These are phyloP conservation scores for Cyrtodaria siliqua DNA, from an alignment of 2,888 invertebrate genomes.

Conservation along the genomic window DNA sequence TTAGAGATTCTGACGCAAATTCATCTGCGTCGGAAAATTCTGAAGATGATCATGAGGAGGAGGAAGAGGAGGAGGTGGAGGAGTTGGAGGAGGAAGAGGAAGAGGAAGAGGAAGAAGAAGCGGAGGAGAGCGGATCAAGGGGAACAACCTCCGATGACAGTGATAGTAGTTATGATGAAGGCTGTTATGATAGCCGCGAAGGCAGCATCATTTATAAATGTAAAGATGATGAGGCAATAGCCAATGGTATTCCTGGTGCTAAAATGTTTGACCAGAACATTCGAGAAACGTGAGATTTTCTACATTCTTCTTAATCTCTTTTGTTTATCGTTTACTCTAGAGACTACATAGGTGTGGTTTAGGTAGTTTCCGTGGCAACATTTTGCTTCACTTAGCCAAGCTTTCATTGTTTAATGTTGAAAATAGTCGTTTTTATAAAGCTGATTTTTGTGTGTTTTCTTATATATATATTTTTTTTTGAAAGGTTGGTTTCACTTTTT, in stretches of 20 bases:
- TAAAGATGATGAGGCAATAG: slow-evolving; percentile 84
- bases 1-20: slow-evolving; percentile 56
- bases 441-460: background rate
- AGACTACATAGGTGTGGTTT: background rate
- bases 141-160: slow-evolving; percentile 69
- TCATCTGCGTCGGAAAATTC: slow-evolving; percentile 43
- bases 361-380: too few species aligned
- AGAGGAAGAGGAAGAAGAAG: slow-evolving; percentile 60
- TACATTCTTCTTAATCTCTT: background rate
- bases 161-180: slow-evolving; percentile 85
- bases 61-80: slow-evolving; percentile 62
- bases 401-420: too few species aligned
- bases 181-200: slow-evolving; percentile 86
- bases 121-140: slow-evolving; percentile 50
- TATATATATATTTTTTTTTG: background rate
- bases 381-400: too few species aligned
- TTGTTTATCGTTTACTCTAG: background rate
- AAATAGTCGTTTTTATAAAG: background rate
- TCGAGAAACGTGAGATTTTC: slow-evolving; percentile 81
- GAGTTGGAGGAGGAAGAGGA: slow-evolving; percentile 45
- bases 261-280: slow-evolving; percentile 85
- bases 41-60: slow-evolving; percentile 55
- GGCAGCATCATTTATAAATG: slow-evolving; percentile 85
- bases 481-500: too few species aligned
- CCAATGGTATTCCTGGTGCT: slow-evolving; percentile 81